Evolutionary conservation across 2,888 invertebrate species (phyloP).

Genomic region (Himalopsyche japonica): DNA sequence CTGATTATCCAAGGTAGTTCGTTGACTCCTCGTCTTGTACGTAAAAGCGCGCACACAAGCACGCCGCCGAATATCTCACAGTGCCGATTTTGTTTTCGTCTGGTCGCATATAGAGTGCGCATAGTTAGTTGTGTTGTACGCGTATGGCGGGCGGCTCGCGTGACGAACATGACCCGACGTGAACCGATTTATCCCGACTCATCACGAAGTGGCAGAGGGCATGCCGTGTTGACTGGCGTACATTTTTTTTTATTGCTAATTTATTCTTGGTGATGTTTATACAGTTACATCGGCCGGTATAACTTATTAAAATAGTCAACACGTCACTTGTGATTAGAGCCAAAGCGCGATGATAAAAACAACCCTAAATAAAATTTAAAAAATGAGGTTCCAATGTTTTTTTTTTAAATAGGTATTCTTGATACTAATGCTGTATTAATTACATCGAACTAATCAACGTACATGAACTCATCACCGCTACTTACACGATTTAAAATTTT

Average conservation of each 20-base stretch:
- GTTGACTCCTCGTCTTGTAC: conserved; percentile 8
- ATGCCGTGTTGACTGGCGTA: not conserved
- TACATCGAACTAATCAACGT: too few relatives aligned
- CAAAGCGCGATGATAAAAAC: too few relatives aligned
- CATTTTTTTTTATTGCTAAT: not conserved
- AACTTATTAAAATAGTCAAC: too few relatives aligned
- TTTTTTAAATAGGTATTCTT: too few relatives aligned
- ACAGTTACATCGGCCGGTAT: too few relatives aligned
- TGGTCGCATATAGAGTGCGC: not conserved
- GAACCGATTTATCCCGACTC: not conserved
- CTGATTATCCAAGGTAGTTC: conserved; percentile 21
- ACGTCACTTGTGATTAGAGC: too few relatives aligned
- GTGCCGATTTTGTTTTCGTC: conserved; percentile 11
- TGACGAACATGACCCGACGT: not conserved
- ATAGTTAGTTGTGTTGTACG: not conserved
- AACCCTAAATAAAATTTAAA: too few relatives aligned
- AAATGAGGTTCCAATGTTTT: too few relatives aligned
- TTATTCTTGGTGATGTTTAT: not conserved
- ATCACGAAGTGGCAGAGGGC: not conserved
- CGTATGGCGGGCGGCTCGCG: conserved; percentile 7
- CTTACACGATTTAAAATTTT: too few relatives aligned
- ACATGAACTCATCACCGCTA: too few relatives aligned
- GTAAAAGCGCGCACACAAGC: not conserved
- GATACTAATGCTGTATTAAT: too few relatives aligned
- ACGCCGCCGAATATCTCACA: not conserved